Percentiles rank a stretch among this genome's conserved stretches.
These are phyloP conservation scores for Platyrinchus mystaceus DNA, from an alignment of 2,797 vertebrate genomes.

Conservation along the genomic window DNA sequence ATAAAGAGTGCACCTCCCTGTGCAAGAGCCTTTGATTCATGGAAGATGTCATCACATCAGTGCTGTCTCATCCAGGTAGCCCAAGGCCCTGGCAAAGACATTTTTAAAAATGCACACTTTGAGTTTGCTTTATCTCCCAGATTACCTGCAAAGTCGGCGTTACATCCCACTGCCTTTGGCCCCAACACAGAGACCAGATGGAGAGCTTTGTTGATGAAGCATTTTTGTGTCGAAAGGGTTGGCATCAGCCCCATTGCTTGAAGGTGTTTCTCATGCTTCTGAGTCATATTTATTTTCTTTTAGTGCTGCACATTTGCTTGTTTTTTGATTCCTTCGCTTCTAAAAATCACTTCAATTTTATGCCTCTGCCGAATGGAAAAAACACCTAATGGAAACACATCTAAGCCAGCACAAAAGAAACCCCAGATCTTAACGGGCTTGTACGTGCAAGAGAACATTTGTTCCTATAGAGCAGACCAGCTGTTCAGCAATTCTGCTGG, in stretches of 20 bases:
- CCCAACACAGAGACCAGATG: constrained; percentile 51
- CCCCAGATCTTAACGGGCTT: neutral
- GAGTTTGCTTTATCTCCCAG: constrained; percentile 1
- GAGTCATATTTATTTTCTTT: constrained; percentile 49
- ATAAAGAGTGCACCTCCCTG: neutral
- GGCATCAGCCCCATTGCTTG: constrained; percentile 38
- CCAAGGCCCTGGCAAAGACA: neutral
- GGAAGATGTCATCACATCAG: neutral
- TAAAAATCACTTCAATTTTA: constrained; percentile 28
- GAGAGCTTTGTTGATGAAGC: constrained; percentile 37
- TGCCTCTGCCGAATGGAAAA: neutral
- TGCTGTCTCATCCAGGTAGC: neutral
- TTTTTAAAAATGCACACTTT: neutral
- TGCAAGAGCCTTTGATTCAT: neutral
- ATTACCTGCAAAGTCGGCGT: constrained; percentile 19
- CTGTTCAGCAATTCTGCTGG: constrained; percentile 2
- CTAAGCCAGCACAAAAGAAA: neutral
- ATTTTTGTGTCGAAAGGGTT: constrained; percentile 50
- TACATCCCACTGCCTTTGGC: constrained; percentile 24
- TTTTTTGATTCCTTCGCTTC: constrained; percentile 30
- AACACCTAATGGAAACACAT: neutral
- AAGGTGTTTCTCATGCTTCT: constrained; percentile 65
- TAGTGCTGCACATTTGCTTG: neutral
- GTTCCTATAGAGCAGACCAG: constrained; percentile 8
- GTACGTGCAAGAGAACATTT: neutral